A percentile compares a stretch with the other conserved stretches of the same genome.
Conservation (phyloP, 2,888 invertebrate genomes). For the Galeopsomyia nigrocyanea region DNA sequence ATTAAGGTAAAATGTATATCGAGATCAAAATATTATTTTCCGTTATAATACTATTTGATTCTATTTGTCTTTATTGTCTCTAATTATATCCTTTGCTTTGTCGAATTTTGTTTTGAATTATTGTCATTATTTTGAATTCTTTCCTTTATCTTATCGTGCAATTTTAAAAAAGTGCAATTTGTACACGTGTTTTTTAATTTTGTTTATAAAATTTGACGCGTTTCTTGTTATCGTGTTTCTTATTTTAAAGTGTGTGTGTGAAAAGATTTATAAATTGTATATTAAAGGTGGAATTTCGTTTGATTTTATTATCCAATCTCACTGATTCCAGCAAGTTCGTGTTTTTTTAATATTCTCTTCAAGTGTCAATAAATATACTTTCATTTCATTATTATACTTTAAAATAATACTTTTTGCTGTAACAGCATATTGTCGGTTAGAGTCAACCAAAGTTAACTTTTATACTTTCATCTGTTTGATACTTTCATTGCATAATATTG, state of each 20-base stretch:
- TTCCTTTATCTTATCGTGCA: conserved; percentile 38
- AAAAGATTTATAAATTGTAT: too few species aligned
- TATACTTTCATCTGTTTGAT: conserved; percentile 33
- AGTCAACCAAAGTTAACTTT: too few species aligned
- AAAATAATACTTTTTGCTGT: too few species aligned
- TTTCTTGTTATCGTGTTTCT: conserved; percentile 18
- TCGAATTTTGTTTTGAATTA: conserved; percentile 21
- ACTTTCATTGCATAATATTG: conserved; percentile 36
- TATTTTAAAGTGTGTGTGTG: not conserved
- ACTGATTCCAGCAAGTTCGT: too few species aligned
- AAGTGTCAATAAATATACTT: too few species aligned
- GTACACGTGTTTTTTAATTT: conserved; percentile 20
- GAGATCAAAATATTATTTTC: conserved; percentile 16
- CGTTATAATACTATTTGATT: not conserved
- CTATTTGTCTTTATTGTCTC: too few species aligned
- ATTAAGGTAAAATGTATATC: conserved; percentile 14
- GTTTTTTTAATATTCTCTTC: too few species aligned
- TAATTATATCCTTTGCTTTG: too few species aligned
- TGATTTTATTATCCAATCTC: too few species aligned
- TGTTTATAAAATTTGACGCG: conserved; percentile 38
- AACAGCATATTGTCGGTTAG: not conserved
- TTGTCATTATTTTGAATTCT: conserved; percentile 7
- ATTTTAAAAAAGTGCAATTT: conserved; percentile 51
- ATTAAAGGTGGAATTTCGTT: too few species aligned
- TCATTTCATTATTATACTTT: too few species aligned